These are phyloP conservation scores for Pegoplata infirma DNA, from an alignment of 2,888 invertebrate genomes.

Conservation along the genomic window DNA sequence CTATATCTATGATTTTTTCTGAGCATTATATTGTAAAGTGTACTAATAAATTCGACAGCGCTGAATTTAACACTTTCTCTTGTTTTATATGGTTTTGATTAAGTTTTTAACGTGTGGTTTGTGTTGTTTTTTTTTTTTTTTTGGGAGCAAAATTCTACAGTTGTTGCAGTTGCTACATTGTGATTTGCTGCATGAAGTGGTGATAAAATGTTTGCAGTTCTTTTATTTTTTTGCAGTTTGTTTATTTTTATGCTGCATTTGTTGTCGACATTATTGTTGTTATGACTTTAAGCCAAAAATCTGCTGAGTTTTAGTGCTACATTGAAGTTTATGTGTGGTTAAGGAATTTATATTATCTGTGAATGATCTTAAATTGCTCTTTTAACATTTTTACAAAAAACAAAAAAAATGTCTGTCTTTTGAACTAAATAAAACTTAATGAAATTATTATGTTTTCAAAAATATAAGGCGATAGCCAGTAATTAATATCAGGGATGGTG, in stretches of 20 bases:
- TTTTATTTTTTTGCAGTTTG: slow-evolving; percentile 29
- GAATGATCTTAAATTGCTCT: slow-evolving; percentile 29
- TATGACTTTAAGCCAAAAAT: slow-evolving; percentile 35
- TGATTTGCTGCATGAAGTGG: slow-evolving; percentile 46
- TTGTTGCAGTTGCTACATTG: slow-evolving; percentile 31
- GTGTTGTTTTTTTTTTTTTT: slow-evolving; percentile 16
- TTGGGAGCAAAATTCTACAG: slow-evolving; percentile 12
- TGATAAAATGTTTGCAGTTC: slow-evolving; percentile 40
- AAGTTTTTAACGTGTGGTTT: slow-evolving; percentile 53
- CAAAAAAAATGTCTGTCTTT: no score
- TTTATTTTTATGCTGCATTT: slow-evolving; percentile 30
- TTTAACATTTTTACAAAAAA: no score
- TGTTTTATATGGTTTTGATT: slow-evolving; percentile 26
- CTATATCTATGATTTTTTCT: no score
- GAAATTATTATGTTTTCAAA: no score
- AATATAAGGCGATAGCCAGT: no score
- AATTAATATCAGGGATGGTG: no score
- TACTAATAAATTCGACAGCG: no score
- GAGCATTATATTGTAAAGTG: no score
- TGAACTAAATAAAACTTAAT: no score
- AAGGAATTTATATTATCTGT: slow-evolving; percentile 47
- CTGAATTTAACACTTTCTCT: no score
- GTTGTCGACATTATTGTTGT: slow-evolving; percentile 34
- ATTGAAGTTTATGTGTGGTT: slow-evolving; percentile 43
- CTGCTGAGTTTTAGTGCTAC: slow-evolving; percentile 26